A percentile compares a stretch with the other conserved stretches of the same genome.
Evolutionary conservation across 2,113 vertebrate species (phyloP).

Genomic region (Scatophagus argus): DNA sequence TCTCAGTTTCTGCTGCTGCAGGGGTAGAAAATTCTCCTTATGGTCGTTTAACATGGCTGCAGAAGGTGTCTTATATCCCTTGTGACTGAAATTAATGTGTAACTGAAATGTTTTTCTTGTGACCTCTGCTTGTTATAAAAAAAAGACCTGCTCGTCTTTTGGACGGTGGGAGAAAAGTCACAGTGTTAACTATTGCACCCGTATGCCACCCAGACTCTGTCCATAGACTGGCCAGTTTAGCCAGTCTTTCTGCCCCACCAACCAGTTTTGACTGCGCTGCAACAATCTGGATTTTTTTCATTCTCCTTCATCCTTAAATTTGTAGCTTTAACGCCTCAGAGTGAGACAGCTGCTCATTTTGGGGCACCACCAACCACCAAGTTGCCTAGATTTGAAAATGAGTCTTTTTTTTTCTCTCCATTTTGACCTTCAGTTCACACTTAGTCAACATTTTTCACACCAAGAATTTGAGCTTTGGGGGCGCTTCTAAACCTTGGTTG

Average conservation of each 20-base stretch:
- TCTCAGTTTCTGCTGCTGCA: slow-evolving; percentile 6
- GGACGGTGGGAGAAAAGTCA: too few relatives aligned
- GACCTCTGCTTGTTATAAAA: too few relatives aligned
- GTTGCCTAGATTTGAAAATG: neutral
- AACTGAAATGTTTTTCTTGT: neutral
- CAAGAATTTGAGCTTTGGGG: neutral
- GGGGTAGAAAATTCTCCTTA: neutral
- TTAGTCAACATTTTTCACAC: neutral
- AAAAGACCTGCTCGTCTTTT: too few relatives aligned
- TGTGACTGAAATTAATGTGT: neutral
- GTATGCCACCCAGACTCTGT: neutral
- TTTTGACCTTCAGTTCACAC: too few relatives aligned
- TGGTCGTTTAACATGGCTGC: neutral
- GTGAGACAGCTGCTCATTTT: neutral
- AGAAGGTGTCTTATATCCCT: neutral
- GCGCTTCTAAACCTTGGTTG: neutral
- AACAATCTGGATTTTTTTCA: neutral
- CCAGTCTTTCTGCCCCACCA: neutral
- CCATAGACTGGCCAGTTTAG: too few relatives aligned
- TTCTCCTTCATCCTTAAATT: neutral
- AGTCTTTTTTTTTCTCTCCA: neutral
- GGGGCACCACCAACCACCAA: neutral
- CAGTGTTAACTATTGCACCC: neutral
- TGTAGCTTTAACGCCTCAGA: neutral
- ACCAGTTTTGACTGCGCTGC: neutral